Percentiles rank a stretch among this genome's conserved stretches.
Evolutionary conservation across 2,113 vertebrate species (phyloP).

Genomic region (Nipponia nippon): DNA sequence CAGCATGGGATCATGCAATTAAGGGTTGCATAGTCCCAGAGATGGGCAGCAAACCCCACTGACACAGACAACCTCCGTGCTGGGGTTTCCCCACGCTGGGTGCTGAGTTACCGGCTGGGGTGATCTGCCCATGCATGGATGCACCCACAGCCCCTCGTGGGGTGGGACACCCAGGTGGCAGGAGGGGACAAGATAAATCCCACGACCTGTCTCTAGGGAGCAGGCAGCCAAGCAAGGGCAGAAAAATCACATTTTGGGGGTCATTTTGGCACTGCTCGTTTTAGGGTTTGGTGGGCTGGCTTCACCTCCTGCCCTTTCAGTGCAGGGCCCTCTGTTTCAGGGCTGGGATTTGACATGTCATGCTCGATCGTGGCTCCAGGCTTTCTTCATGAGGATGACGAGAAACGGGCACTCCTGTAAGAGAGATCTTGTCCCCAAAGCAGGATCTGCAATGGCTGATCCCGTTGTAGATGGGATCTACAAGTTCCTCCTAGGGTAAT

Average conservation of each 20-base stretch:
- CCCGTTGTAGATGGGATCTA: neutral
- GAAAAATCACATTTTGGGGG: neutral
- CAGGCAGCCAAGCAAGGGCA: neutral
- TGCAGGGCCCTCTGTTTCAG: neutral
- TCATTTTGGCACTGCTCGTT: neutral
- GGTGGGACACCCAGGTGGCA: neutral
- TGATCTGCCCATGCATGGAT: neutral
- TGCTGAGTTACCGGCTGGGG: neutral
- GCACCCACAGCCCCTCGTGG: neutral
- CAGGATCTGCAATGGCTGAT: neutral
- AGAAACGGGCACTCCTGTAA: rapidly evolving
- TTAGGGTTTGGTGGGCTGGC: neutral
- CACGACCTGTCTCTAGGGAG: neutral
- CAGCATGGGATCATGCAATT: neutral
- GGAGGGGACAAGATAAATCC: neutral
- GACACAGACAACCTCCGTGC: neutral
- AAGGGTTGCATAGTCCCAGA: neutral
- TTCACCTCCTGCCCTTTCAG: neutral
- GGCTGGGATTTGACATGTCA: neutral
- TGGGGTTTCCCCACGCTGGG: neutral
- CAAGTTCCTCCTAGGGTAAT: neutral
- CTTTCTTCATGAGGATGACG: neutral
- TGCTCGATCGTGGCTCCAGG: rapidly evolving
- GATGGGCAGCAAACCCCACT: neutral
- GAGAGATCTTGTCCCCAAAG: neutral